Evolutionary conservation across 1,140 invertebrate species (phyloP).

Genomic region (Hycleus phaleratus): DNA sequence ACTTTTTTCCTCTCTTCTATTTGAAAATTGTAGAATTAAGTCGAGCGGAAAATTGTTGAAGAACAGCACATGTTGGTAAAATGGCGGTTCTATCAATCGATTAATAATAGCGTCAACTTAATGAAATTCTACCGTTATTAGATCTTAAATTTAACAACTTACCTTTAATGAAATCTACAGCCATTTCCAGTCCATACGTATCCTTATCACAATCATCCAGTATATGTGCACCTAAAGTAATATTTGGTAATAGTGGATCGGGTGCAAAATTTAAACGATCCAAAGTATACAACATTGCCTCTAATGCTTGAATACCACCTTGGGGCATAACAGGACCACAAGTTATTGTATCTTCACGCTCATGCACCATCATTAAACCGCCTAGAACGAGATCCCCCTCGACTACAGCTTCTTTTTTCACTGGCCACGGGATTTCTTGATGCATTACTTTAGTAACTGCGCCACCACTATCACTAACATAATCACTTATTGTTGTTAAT

Average conservation of each 20-base stretch:
- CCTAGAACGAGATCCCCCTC: slow-evolving; percentile 80
- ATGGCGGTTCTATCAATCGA: too few species aligned
- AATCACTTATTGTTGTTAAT: neutral
- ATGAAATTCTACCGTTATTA: too few species aligned
- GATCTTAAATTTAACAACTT: slow-evolving; percentile 36
- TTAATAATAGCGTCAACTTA: too few species aligned
- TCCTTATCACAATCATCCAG: slow-evolving; percentile 95
- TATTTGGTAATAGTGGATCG: slow-evolving; percentile 61
- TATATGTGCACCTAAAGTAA: slow-evolving; percentile 79
- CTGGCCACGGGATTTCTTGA: slow-evolving; percentile 57
- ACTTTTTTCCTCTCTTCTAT: too few species aligned
- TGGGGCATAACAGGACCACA: slow-evolving; percentile 93
- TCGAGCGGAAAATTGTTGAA: too few species aligned
- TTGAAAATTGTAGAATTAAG: too few species aligned
- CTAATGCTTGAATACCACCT: slow-evolving; percentile 83
- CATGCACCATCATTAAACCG: slow-evolving; percentile 93
- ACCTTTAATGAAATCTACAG: slow-evolving; percentile 97
- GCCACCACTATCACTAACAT: slow-evolving; percentile 4
- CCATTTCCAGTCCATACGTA: slow-evolving; percentile 92
- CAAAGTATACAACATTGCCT: slow-evolving; percentile 87
- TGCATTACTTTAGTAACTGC: neutral
- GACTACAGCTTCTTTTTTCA: slow-evolving; percentile 74
- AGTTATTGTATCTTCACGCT: slow-evolving; percentile 71
- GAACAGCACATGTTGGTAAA: too few species aligned
- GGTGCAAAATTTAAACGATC: slow-evolving; percentile 68